A percentile compares a stretch with the other conserved stretches of the same genome.
These are phyloP conservation scores for Xestoiulus laeticollis DNA, from an alignment of 2,888 invertebrate genomes.

Conservation along the genomic window DNA sequence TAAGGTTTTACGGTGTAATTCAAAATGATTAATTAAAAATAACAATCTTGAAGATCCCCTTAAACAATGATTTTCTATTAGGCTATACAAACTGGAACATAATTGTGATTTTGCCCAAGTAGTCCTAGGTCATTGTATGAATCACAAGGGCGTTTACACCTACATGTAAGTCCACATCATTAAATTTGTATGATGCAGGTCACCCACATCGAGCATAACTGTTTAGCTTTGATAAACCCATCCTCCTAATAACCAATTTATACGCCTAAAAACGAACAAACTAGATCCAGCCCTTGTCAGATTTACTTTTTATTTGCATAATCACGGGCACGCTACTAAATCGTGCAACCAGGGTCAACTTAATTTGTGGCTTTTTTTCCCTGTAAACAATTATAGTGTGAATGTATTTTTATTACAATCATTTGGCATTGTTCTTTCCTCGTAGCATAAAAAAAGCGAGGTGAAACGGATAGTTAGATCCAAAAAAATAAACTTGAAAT, in stretches of 20 bases:
- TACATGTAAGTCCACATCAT: not conserved
- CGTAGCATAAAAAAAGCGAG: not conserved
- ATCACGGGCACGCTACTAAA: not conserved
- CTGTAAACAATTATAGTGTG: not conserved
- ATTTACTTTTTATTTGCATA: slow-evolving; percentile 26
- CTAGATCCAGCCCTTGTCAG: not conserved
- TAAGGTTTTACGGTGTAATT: not conserved
- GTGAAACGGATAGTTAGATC: not conserved
- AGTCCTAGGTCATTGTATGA: slow-evolving; percentile 16
- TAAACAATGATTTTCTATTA: not conserved
- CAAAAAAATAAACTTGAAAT: no score
- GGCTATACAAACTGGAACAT: not conserved
- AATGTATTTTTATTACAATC: not conserved
- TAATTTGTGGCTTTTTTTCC: not conserved
- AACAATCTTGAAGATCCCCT: not conserved
- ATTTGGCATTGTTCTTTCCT: not conserved
- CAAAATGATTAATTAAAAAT: not conserved
- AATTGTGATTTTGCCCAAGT: not conserved
- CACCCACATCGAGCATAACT: slow-evolving; percentile 4
- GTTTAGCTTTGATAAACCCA: slow-evolving; percentile 4
- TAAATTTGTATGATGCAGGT: not conserved
- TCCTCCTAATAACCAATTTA: not conserved
- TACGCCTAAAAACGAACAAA: not conserved
- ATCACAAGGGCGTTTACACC: slow-evolving; percentile 2
- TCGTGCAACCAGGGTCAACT: not conserved